Conservation (phyloP, 2,888 invertebrate species). For the Limnephilus auricula region DNA sequence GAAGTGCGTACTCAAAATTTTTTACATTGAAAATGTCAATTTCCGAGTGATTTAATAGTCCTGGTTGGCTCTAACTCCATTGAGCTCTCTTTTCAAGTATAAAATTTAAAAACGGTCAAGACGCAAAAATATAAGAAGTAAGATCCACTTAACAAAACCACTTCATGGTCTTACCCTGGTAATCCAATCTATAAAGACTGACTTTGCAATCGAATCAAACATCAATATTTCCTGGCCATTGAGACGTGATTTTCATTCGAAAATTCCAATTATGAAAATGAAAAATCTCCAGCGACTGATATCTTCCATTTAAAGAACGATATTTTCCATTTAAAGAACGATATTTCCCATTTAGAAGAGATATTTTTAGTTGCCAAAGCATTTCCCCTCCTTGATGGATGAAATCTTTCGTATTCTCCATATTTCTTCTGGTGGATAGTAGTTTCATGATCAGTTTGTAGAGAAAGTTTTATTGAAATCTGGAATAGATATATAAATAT, state of each 20-base stretch:
- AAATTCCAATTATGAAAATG: conserved; percentile 28
- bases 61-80: not conserved
- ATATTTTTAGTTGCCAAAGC: not conserved
- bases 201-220: not conserved
- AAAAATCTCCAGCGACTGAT: conserved; percentile 17
- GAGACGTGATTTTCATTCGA: conserved; percentile 20
- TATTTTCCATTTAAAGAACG: not conserved
- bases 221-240: not conserved
- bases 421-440: conserved; percentile 17
- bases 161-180: not conserved
- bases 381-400: not conserved
- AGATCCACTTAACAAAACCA: not conserved
- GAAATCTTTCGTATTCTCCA: conserved; percentile 11
- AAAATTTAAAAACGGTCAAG: not conserved
- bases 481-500: conserved; percentile 31
- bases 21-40: not conserved
- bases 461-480: conserved; percentile 41
- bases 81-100: not conserved
- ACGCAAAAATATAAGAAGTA: not conserved
- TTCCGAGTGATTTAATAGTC: not conserved
- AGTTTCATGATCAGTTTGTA: conserved; percentile 30
- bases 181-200: not conserved
- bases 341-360: not conserved
- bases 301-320: conserved; percentile 18
- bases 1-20: not conserved